Conservation (phyloP, 37 sponge, comb jelly and placozoan species). For the Haliclona indistincta region DNA sequence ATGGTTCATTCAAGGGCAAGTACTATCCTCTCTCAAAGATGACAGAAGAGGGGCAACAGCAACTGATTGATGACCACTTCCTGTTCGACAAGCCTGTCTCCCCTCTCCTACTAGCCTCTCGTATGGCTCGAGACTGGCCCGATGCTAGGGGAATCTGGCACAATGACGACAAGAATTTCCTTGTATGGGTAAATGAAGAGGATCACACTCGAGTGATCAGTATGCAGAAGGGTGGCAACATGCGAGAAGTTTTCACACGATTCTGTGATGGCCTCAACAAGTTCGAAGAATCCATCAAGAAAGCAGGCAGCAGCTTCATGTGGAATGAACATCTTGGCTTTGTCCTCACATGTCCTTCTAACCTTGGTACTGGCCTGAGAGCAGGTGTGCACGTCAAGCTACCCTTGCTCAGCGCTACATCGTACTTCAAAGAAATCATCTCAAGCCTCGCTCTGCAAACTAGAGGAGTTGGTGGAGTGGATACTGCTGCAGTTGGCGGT, state of each 20-base stretch:
- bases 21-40: constrained; percentile 85
- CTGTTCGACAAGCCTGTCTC: constrained; percentile 76
- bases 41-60: constrained; percentile 69
- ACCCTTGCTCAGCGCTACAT: constrained; percentile 47
- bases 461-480: constrained; percentile 82
- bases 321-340: constrained; percentile 82
- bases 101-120: constrained; percentile 57
- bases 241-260: constrained; percentile 68
- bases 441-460: constrained; percentile 73
- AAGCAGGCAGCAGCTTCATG: constrained; percentile 60
- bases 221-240: constrained; percentile 90
- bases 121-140: constrained; percentile 78
- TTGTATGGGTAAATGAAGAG: constrained; percentile 93
- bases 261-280: constrained; percentile 65
- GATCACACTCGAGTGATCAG: constrained; percentile 92
- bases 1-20: constrained; percentile 63
- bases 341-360: constrained; percentile 86
- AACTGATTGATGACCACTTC: constrained; percentile 94
- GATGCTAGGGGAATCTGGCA: constrained; percentile 77
- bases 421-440: constrained; percentile 53
- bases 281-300: constrained; percentile 58
- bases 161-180: constrained; percentile 74
- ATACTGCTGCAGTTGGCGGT: constrained; percentile 67
- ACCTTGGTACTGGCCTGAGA: constrained; percentile 89
- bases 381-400: constrained; percentile 84